Evolutionary conservation across 2,888 invertebrate species (phyloP).

Genomic region (Meliscaeva auricollis): DNA sequence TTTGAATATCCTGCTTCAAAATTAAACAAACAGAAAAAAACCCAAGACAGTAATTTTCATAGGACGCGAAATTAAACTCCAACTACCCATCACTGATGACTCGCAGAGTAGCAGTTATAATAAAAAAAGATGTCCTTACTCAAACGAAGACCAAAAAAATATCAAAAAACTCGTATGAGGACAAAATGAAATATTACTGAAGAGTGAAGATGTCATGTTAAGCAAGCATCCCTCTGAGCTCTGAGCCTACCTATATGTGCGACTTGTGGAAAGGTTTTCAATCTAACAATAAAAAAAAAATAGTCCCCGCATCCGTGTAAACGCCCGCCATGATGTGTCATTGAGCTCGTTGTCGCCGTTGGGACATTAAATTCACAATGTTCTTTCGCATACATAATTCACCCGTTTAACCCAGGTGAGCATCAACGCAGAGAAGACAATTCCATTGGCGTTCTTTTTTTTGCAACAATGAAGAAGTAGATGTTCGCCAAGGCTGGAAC

Average conservation of each 20-base stretch:
- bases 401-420: constrained; percentile 76
- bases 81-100: constrained; percentile 11
- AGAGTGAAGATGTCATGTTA: constrained; percentile 37
- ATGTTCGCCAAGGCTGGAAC: constrained; percentile 19
- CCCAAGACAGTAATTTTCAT: constrained; percentile 72
- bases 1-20: constrained; percentile 65
- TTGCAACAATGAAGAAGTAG: constrained; percentile 3
- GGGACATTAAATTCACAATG: constrained; percentile 65
- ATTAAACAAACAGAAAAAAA: constrained; percentile 20
- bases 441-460: constrained; percentile 41
- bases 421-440: constrained; percentile 60
- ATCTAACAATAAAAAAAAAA: constrained; percentile 11
- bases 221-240: constrained; percentile 33
- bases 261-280: not conserved
- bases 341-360: constrained; percentile 43
- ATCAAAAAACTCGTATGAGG: constrained; percentile 37
- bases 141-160: not conserved
- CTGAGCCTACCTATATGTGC: too few relatives aligned
- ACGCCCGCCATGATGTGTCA: constrained; percentile 40
- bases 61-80: constrained; percentile 61
- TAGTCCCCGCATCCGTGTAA: constrained; percentile 6
- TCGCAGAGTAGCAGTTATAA: not conserved
- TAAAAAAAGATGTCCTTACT: constrained; percentile 45
- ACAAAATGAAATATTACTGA: constrained; percentile 57
- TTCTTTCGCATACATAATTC: constrained; percentile 75